A percentile compares a stretch with the other conserved stretches of the same genome.
Evolutionary conservation across 2,113 vertebrate species (phyloP).

Genomic region (Callocephalon fimbriatum): DNA sequence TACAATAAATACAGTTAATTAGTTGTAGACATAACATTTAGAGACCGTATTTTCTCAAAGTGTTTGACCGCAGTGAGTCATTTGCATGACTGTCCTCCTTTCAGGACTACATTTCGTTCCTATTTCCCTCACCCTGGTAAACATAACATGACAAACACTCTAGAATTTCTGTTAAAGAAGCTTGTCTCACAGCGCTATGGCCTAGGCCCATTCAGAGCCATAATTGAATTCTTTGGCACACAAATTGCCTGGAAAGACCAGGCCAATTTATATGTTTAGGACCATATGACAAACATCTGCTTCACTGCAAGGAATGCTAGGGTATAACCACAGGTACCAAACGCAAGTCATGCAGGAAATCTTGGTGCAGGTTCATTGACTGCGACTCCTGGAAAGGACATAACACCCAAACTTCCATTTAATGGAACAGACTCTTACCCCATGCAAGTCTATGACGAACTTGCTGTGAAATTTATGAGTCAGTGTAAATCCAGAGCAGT

Average conservation of each 20-base stretch:
- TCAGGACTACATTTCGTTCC: not conserved
- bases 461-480: not conserved
- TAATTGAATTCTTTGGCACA: not conserved
- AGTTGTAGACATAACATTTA: conserved; percentile 43
- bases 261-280: not conserved
- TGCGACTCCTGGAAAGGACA: rapidly evolving
- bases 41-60: not conserved
- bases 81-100: conserved; percentile 1
- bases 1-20: conserved; percentile 46
- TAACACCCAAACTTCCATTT: not conserved
- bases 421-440: not conserved
- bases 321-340: not conserved
- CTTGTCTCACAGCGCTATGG: rapidly evolving
- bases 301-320: not conserved
- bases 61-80: conserved; percentile 20
- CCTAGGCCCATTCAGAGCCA: not conserved
- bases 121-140: not conserved
- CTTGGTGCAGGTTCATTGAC: not conserved
- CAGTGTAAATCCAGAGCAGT: not conserved
- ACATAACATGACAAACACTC: not conserved
- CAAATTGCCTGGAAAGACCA: not conserved
- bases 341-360: not conserved
- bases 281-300: conserved; percentile 36
- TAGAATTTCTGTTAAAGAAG: conserved; percentile 27
- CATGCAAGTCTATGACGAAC: not conserved